Evolutionary conservation across 1,140 invertebrate species (phyloP).

Genomic region (Listronotus bonariensis): DNA sequence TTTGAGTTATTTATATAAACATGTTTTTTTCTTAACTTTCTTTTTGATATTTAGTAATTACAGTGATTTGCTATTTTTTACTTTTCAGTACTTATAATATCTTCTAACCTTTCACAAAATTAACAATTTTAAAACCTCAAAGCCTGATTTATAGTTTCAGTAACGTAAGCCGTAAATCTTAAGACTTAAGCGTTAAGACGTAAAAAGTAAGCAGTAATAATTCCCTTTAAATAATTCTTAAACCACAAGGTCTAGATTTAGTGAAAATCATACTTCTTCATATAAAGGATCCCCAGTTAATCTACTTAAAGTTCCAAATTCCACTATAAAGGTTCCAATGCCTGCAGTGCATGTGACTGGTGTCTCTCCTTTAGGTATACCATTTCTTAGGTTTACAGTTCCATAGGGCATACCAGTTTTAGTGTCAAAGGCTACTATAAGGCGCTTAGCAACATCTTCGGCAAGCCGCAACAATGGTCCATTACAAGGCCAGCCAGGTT

Average conservation of each 20-base stretch:
- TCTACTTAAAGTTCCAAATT: slow-evolving; percentile 94
- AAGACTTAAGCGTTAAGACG: too few relatives aligned
- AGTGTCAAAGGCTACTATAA: slow-evolving; percentile 89
- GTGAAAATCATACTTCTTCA: slow-evolving; percentile 78
- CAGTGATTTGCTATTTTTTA: too few relatives aligned
- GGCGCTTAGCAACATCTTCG: slow-evolving; percentile 88
- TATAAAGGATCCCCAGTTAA: slow-evolving; percentile 95
- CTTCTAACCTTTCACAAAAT: too few relatives aligned
- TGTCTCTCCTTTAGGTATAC: slow-evolving; percentile 94
- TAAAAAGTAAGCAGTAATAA: too few relatives aligned
- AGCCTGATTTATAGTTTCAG: too few relatives aligned
- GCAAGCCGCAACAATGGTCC: slow-evolving; percentile 91
- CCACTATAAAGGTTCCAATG: slow-evolving; percentile 95
- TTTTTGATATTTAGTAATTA: too few relatives aligned
- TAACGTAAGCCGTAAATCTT: too few relatives aligned
- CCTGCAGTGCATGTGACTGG: slow-evolving; percentile 97
- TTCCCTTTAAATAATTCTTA: neutral
- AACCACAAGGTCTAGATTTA: neutral
- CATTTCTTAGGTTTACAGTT: slow-evolving; percentile 90
- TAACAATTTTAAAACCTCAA: too few relatives aligned
- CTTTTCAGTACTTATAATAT: too few relatives aligned
- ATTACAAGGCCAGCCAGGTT: slow-evolving; percentile 96
- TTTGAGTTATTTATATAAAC: too few relatives aligned
- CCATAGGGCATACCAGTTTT: slow-evolving; percentile 98
- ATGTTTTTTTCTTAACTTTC: too few relatives aligned